Percentiles rank a stretch among this genome's conserved stretches.
phyloP scores from a whole-genome alignment of 2,113 vertebrate genomes.

The Crypturellus undulatus region DNA sequence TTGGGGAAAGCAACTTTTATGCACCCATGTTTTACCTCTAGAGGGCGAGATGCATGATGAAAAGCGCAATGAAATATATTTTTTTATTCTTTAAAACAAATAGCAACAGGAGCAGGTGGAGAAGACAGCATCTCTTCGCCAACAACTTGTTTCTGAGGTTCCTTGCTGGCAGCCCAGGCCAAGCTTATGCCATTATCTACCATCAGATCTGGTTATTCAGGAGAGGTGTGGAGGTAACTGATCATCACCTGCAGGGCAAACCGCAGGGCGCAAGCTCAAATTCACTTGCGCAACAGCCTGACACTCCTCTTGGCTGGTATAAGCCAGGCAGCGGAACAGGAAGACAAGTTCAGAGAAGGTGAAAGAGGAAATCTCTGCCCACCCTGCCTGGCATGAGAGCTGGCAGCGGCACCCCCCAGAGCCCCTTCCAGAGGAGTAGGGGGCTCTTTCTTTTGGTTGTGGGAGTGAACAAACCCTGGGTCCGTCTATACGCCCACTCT shows the following conservation, averaged over 20 bases:
- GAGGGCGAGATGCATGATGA: fast-evolving
- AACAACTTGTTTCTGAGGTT: not conserved
- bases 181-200: not conserved
- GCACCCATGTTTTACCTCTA: not conserved
- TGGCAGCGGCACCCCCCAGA: not conserved
- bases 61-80: not conserved
- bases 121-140: not conserved
- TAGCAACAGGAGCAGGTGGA: not conserved
- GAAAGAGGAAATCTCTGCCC: not conserved
- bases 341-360: not conserved
- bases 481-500: not conserved
- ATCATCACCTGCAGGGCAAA: not conserved
- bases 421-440: not conserved
- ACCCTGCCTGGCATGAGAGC: not conserved
- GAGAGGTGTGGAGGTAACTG: not conserved
- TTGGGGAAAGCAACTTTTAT: not conserved
- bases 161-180: not conserved
- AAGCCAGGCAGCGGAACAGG: not conserved
- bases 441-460: not conserved
- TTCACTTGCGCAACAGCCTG: not conserved
- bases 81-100: not conserved
- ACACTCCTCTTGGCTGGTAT: not conserved
- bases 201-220: not conserved
- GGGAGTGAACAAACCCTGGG: not conserved
- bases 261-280: fast-evolving